Conservation (phyloP, 2,797 vertebrate species). For the Gastrophryne carolinensis region DNA sequence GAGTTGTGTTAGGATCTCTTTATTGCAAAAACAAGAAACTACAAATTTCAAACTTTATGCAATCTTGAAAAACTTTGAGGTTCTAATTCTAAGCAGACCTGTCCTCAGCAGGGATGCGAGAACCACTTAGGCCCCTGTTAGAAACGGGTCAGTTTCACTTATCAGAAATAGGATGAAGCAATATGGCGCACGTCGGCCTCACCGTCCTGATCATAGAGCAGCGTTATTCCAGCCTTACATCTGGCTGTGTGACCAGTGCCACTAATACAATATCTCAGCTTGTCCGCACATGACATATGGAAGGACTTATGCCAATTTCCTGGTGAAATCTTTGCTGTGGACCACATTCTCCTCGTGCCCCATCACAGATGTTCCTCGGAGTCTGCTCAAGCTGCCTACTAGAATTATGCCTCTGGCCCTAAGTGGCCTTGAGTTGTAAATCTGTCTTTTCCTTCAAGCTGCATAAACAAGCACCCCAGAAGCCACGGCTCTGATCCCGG, state of each 20-base stretch:
- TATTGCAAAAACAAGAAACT: too few relatives aligned
- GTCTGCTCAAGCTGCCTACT: neutral
- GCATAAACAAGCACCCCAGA: constrained; percentile 2
- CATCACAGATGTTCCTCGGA: neutral
- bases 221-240: neutral
- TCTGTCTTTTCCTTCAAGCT: constrained; percentile 5
- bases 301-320: neutral
- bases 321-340: neutral
- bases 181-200: too few relatives aligned
- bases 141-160: too few relatives aligned
- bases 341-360: neutral
- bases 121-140: too few relatives aligned
- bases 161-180: too few relatives aligned
- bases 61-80: too few relatives aligned
- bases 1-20: too few relatives aligned
- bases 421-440: constrained; percentile 1
- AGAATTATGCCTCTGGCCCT: neutral
- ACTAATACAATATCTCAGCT: neutral
- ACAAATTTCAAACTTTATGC: too few relatives aligned
- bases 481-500: neutral
- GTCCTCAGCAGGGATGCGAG: too few relatives aligned
- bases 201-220: too few relatives aligned
- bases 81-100: too few relatives aligned
- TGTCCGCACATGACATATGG: neutral
- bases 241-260: too few relatives aligned